A percentile compares a stretch with the other conserved stretches of the same genome.
phyloP scores from a whole-genome alignment of 2,113 vertebrate genomes.

The Cottus gobio region DNA sequence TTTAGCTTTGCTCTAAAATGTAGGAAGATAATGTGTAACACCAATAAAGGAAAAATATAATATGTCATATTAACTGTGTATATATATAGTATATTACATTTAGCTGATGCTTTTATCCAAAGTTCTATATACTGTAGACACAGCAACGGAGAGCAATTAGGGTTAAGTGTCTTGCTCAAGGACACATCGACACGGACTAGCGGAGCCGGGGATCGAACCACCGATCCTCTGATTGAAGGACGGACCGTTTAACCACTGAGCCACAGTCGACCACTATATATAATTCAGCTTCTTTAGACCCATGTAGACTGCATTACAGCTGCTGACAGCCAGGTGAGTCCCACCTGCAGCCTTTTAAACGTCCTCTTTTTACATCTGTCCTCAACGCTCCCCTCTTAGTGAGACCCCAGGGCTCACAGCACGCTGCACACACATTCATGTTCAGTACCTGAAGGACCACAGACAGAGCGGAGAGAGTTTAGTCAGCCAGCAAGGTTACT shows the following conservation, averaged over 20 bases:
- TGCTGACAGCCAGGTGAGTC: background rate
- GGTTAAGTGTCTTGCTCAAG: too few species aligned
- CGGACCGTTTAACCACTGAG: too few species aligned
- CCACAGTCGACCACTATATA: too few species aligned
- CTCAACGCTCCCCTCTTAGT: slow-evolving; percentile 16
- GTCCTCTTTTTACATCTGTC: slow-evolving; percentile 6
- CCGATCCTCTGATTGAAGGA: too few species aligned
- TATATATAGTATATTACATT: too few species aligned
- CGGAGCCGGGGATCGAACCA: too few species aligned
- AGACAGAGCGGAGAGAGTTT: slow-evolving; percentile 39
- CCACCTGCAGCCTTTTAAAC: background rate
- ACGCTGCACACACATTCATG: slow-evolving; percentile 34
- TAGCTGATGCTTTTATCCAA: too few species aligned
- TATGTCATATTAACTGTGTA: background rate
- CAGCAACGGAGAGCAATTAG: too few species aligned
- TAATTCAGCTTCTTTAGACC: background rate
- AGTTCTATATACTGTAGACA: too few species aligned
- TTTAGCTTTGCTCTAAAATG: slow-evolving; percentile 53
- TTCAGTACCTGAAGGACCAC: slow-evolving; percentile 30
- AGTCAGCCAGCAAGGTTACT: slow-evolving; percentile 67
- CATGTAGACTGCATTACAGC: background rate
- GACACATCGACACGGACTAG: too few species aligned
- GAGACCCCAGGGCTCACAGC: slow-evolving; percentile 15
- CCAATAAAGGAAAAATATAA: background rate
- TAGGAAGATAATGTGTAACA: slow-evolving; percentile 22